phyloP scores from a whole-genome alignment of 2,888 invertebrate genomes.

The Drosophila melanosoma region DNA sequence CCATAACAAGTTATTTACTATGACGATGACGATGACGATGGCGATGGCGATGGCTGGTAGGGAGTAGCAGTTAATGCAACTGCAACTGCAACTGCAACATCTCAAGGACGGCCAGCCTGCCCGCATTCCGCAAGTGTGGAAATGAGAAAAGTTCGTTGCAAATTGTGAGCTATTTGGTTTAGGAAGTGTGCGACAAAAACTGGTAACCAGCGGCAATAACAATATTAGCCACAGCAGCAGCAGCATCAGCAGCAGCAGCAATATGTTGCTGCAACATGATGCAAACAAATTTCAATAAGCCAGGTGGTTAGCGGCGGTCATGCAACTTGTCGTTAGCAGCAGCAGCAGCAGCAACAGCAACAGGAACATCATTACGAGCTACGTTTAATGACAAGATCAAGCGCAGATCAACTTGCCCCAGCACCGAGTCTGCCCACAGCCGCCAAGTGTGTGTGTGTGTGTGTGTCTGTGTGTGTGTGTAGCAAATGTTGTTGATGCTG shows the following conservation, averaged over 20 bases:
- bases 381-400: constrained; percentile 83
- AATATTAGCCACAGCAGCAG: constrained; percentile 36
- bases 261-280: constrained; percentile 67
- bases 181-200: constrained; percentile 70
- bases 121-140: constrained; percentile 66
- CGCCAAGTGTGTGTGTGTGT: constrained; percentile 32
- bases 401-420: constrained; percentile 71
- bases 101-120: constrained; percentile 75
- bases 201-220: constrained; percentile 54
- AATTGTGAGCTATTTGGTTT: constrained; percentile 78
- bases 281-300: constrained; percentile 69
- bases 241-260: constrained; percentile 24
- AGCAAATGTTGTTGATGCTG: constrained; percentile 65
- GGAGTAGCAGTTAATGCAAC: constrained; percentile 22
- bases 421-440: constrained; percentile 33
- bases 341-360: constrained; percentile 5
- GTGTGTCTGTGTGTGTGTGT: constrained; percentile 33
- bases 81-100: constrained; percentile 35
- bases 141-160: constrained; percentile 66
- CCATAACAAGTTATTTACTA: constrained; percentile 83
- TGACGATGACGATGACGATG: constrained; percentile 59
- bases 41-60: constrained; percentile 21
- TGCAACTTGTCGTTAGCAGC: constrained; percentile 62
- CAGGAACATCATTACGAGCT: constrained; percentile 67
- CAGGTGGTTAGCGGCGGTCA: constrained; percentile 73